A percentile compares a stretch with the other conserved stretches of the same genome.
phyloP scores from a whole-genome alignment of 1,140 invertebrate species.

The Leptoteleia sp. region DNA sequence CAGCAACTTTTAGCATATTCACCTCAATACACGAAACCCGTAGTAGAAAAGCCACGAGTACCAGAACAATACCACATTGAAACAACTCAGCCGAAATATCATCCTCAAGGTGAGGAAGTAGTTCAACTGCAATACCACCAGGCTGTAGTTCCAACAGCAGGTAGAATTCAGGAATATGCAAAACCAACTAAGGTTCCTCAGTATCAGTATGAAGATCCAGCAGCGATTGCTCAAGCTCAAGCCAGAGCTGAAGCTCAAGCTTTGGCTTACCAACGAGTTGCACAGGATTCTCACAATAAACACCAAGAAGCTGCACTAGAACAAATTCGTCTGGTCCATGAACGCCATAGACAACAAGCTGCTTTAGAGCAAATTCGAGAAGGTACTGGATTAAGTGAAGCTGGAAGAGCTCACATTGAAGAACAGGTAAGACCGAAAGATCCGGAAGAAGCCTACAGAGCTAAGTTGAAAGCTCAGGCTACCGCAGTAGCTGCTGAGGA shows the following conservation, averaged over 20 bases:
- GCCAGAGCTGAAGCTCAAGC: slow-evolving; percentile 76
- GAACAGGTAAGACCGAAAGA: slow-evolving; percentile 73
- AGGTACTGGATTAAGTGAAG: slow-evolving; percentile 75
- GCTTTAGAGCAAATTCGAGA: slow-evolving; percentile 78
- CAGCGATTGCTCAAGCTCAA: slow-evolving; percentile 70
- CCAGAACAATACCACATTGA: slow-evolving; percentile 79
- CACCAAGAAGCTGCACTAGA: slow-evolving; percentile 75
- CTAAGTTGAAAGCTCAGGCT: slow-evolving; percentile 74
- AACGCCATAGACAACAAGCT: slow-evolving; percentile 73
- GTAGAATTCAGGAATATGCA: slow-evolving; percentile 41
- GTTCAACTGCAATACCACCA: slow-evolving; percentile 69
- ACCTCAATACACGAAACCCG: slow-evolving; percentile 69
- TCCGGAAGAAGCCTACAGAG: slow-evolving; percentile 74
- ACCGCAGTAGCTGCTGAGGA: slow-evolving; percentile 74
- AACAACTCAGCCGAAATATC: slow-evolving; percentile 72
- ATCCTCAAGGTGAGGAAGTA: slow-evolving; percentile 65
- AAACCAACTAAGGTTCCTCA: slow-evolving; percentile 67
- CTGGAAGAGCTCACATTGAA: slow-evolving; percentile 74
- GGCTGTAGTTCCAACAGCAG: slow-evolving; percentile 48
- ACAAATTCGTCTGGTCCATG: slow-evolving; percentile 74
- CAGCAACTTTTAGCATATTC: slow-evolving; percentile 55
- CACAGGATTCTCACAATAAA: slow-evolving; percentile 75
- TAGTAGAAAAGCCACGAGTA: slow-evolving; percentile 53
- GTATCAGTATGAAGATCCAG: slow-evolving; percentile 74
- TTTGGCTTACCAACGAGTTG: slow-evolving; percentile 76